A percentile compares a stretch with the other conserved stretches of the same genome.
Evolutionary conservation across 2,113 vertebrate species (phyloP).

Genomic region (Triplophysa siluroides): DNA sequence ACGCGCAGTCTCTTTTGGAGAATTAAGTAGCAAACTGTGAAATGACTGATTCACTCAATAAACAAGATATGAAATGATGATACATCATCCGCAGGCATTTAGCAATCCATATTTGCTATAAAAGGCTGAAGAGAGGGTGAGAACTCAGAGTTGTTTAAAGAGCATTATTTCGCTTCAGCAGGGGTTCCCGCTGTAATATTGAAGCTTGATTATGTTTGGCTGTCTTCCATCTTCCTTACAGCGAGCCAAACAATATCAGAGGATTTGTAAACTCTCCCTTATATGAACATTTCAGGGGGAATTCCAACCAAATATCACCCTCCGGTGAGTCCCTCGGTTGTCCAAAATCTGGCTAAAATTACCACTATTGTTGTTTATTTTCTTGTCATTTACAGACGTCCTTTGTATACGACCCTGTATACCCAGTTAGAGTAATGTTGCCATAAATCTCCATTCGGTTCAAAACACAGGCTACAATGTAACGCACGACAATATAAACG

Average conservation of each 20-base stretch:
- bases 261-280: conserved; percentile 67
- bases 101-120: conserved; percentile 4
- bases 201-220: conserved; percentile 71
- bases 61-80: conserved; percentile 41
- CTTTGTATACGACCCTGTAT: conserved; percentile 36
- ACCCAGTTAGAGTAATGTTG: conserved; percentile 54
- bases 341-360: not conserved
- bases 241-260: conserved; percentile 70
- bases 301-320: conserved; percentile 20
- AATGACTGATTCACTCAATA: conserved; percentile 40
- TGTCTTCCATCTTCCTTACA: conserved; percentile 66
- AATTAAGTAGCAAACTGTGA: conserved; percentile 43
- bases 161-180: conserved; percentile 38
- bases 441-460: conserved; percentile 57
- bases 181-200: conserved; percentile 54
- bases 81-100: conserved; percentile 36
- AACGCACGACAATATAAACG: conserved; percentile 45
- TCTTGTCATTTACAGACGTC: conserved; percentile 23
- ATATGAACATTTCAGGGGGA: conserved; percentile 61
- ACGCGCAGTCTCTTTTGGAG: conserved; percentile 15
- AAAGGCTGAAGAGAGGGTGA: conserved; percentile 20
- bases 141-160: conserved; percentile 38
- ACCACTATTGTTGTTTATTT: conserved; percentile 3
- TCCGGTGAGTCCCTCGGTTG: not conserved
- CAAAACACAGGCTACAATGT: conserved; percentile 45